Evolutionary conservation across 2,888 invertebrate genomes (phyloP), one percentile per base, ranked within the genome.

Genomic region (Pachycephus smyrnensis): DNA sequence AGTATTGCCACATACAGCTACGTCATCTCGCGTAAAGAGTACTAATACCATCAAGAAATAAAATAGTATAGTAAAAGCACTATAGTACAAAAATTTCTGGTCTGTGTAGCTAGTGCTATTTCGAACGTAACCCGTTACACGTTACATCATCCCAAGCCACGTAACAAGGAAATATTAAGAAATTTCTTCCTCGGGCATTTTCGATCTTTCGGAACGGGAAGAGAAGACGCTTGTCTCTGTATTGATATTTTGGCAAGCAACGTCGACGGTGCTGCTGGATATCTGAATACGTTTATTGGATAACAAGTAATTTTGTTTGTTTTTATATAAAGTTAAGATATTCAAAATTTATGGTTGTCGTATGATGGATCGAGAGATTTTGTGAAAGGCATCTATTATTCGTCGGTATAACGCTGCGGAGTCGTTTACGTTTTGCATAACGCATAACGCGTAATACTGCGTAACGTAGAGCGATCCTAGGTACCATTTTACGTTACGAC

Each of bases 361-460:
- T 9, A 55, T 55, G 1, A 40, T 15, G 6, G 15, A 40, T 15
- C 4, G 15, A 40, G 15, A 40, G 15, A 40, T 40, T 40, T 15
- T 15, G 40, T 40, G 40, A 40, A 40, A 40, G 40, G 15, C 40
- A 40, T 40, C 6, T 15, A 40, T 6, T 40, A 15, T 40, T 15
- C 15, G 40, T 37, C 12, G 15, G 12, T 4, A 32, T 30, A 69
- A 69, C 31, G 69, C 30, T 69, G 23, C 69, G 31, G 69, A 69
- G 15, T 69, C 15, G 69, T 69, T 69, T 23, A 30, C 23, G 82
- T 79, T 84, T 86, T 85, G 83, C 84, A 82, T 84, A 86, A 85
- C 80, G 74, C 37, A 73, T 76, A 12, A 40, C 55, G 77, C 79
- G 77, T 81, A 83, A 83, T 82, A 82, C 79, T 79, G 76, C 78